These are phyloP conservation scores for Triplophysa yarkandensis DNA, from an alignment of 2,797 vertebrate genomes.

Conservation along the genomic window DNA sequence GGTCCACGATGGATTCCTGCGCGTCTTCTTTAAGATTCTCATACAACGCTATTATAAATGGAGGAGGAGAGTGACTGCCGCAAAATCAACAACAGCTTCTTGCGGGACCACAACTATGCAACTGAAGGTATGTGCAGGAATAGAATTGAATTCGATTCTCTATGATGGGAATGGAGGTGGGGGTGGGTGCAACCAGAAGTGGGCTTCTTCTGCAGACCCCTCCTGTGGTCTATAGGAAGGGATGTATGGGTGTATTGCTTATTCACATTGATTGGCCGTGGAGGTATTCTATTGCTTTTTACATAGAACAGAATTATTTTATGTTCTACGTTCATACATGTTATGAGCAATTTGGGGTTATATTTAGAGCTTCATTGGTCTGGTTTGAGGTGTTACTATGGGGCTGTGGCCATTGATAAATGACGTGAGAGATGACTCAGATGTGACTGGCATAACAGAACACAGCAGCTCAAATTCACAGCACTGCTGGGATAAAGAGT, in stretches of 20 bases:
- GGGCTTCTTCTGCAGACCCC: not conserved
- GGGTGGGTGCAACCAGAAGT: not conserved
- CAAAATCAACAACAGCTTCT: constrained; percentile 99
- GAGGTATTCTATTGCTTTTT: no score
- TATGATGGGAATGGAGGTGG: constrained; percentile 13
- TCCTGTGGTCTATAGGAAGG: constrained; percentile 1
- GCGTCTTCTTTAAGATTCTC: constrained; percentile 73
- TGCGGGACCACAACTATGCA: constrained; percentile 99
- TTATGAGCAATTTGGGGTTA: constrained; percentile 9
- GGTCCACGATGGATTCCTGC: constrained; percentile 77
- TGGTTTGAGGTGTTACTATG: constrained; percentile 43
- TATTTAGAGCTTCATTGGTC: constrained; percentile 29
- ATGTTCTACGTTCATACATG: no score
- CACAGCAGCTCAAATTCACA: constrained; percentile 4
- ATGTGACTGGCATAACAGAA: constrained; percentile 45
- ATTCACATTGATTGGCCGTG: not conserved
- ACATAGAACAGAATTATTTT: no score
- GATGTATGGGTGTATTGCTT: constrained; percentile 13
- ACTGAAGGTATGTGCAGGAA: constrained; percentile 88
- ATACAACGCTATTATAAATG: constrained; percentile 80
- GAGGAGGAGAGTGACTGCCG: constrained; percentile 86
- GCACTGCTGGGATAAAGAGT: not conserved
- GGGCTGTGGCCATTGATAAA: constrained; percentile 35
- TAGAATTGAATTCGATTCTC: not conserved
- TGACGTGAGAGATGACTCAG: constrained; percentile 53